Percentiles rank a stretch among this genome's conserved stretches.
Evolutionary conservation across 2,797 vertebrate genomes (phyloP).

Genomic region (Anguilla obscura): DNA sequence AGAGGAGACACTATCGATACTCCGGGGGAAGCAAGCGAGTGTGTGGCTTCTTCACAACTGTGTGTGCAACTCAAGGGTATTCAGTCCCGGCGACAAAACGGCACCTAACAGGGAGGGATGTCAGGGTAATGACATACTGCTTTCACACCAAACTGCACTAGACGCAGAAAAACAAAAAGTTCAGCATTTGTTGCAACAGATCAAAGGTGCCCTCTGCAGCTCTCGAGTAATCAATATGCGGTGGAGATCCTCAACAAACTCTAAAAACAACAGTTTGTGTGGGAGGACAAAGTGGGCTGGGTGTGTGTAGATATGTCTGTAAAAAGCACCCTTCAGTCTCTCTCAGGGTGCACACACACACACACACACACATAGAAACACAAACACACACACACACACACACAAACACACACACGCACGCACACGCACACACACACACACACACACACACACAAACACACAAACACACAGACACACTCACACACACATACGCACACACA

Average conservation of each 20-base stretch:
- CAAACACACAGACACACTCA: neutral
- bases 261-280: neutral
- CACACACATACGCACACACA: neutral
- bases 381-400: no score
- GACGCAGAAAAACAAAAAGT: neutral
- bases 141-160: neutral
- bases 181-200: neutral
- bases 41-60: neutral
- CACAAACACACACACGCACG: no score
- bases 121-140: neutral
- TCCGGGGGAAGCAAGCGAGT: neutral
- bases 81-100: neutral
- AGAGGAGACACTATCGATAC: neutral
- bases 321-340: neutral
- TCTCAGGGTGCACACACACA: neutral
- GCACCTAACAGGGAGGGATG: neutral
- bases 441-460: neutral
- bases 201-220: constrained; percentile 6
- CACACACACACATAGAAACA: neutral
- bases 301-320: neutral
- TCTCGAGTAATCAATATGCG: constrained; percentile 5
- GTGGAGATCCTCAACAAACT: constrained; percentile 39
- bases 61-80: neutral
- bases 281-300: neutral
- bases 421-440: no score